phyloP scores from a whole-genome alignment of 2,797 vertebrate species.

The Scleropages formosus region DNA sequence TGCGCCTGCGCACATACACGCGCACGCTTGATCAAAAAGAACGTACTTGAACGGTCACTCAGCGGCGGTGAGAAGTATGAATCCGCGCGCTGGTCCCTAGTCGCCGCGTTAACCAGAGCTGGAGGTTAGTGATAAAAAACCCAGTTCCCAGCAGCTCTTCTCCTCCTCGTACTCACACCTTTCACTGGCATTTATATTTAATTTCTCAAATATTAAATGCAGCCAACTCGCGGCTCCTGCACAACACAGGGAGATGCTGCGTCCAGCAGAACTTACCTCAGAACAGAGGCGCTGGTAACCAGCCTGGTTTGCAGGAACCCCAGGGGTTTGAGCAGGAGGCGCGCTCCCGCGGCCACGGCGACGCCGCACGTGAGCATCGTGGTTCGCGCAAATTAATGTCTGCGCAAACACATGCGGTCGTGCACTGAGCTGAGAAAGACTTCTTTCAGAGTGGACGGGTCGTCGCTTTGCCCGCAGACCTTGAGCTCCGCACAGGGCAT shows the following conservation, averaged over 20 bases:
- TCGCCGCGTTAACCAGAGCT: too few relatives aligned
- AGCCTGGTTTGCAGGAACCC: constrained; percentile 52
- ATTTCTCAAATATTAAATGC: too few relatives aligned
- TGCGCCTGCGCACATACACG: too few relatives aligned
- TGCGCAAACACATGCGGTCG: background rate
- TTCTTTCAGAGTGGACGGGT: background rate
- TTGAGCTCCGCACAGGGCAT: background rate
- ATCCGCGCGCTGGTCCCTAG: too few relatives aligned
- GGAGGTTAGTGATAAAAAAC: too few relatives aligned
- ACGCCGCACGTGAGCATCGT: constrained; percentile 65
- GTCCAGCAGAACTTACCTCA: constrained; percentile 55
- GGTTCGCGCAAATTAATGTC: background rate
- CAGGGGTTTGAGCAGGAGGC: constrained; percentile 58
- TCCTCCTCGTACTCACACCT: too few relatives aligned
- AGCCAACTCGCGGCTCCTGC: too few relatives aligned
- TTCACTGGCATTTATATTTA: too few relatives aligned
- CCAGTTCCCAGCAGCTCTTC: too few relatives aligned
- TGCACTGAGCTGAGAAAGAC: constrained; percentile 10
- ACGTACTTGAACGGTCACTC: too few relatives aligned
- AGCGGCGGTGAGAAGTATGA: too few relatives aligned
- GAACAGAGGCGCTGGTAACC: constrained; percentile 36
- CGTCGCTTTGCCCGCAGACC: background rate
- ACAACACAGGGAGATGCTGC: background rate
- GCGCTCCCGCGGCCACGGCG: constrained; percentile 52
- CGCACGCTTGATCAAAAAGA: too few relatives aligned